These are phyloP conservation scores for Lepus europaeus DNA, from an alignment of 2,113 vertebrate species.

Conservation along the genomic window DNA sequence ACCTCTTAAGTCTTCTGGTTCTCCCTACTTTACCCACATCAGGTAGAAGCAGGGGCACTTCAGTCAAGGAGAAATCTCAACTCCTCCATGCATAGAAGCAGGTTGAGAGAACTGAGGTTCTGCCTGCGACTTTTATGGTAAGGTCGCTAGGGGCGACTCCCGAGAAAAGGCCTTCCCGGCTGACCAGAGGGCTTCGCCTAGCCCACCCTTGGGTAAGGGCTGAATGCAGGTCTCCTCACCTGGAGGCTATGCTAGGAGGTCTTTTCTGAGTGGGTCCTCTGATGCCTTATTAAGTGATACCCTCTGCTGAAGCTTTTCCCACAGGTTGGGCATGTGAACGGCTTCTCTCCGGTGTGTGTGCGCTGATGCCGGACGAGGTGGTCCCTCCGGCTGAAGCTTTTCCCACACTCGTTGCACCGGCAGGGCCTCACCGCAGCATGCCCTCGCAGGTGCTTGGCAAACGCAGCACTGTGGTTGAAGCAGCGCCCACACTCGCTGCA, in stretches of 20 bases:
- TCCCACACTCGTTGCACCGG: constrained; percentile 81
- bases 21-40: constrained; percentile 48
- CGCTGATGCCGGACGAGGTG: constrained; percentile 80
- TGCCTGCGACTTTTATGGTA: background rate
- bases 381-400: constrained; percentile 81
- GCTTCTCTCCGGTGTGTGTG: constrained; percentile 84
- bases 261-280: constrained; percentile 78
- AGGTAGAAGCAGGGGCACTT: constrained; percentile 19
- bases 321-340: constrained; percentile 81
- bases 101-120: background rate
- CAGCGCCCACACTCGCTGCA: constrained; percentile 85
- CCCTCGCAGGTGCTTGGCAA: constrained; percentile 78
- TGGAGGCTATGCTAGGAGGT: constrained; percentile 44
- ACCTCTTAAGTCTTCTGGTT: constrained; percentile 40
- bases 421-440: constrained; percentile 73
- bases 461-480: constrained; percentile 89
- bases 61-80: constrained; percentile 37
- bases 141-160: background rate
- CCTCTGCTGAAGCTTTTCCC: constrained; percentile 85
- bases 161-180: constrained; percentile 10
- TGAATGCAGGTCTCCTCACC: background rate
- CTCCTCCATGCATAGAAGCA: background rate
- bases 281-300: constrained; percentile 82
- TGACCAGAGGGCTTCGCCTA: background rate
- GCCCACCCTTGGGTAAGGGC: background rate